These are phyloP conservation scores for Eupithecia abbreviata DNA, from an alignment of 2,888 invertebrate genomes.

Conservation along the genomic window DNA sequence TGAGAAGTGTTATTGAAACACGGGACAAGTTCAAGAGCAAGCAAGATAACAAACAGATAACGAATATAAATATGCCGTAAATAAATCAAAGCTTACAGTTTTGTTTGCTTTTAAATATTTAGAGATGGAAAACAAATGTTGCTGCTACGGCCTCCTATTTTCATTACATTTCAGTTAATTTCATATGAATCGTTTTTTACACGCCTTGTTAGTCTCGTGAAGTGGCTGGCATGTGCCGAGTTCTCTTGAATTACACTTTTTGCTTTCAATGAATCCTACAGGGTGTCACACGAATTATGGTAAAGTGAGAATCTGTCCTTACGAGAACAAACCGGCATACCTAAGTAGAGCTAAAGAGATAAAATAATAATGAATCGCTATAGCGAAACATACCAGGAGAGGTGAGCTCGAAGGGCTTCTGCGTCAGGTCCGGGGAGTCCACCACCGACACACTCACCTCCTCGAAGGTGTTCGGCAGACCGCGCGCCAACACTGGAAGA, in stretches of 20 bases:
- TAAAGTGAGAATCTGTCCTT: background rate
- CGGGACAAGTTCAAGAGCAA: constrained; percentile 46
- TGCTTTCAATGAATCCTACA: too few relatives aligned
- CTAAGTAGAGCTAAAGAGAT: too few relatives aligned
- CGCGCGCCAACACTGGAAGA: constrained; percentile 87
- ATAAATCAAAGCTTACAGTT: constrained; percentile 23
- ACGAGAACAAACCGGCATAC: too few relatives aligned
- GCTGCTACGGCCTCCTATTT: background rate
- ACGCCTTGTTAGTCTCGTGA: too few relatives aligned
- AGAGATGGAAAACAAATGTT: background rate
- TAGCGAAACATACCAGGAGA: constrained; percentile 84
- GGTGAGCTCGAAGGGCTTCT: constrained; percentile 91
- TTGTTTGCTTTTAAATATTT: constrained; percentile 13
- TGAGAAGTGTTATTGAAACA: constrained; percentile 3
- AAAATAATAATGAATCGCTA: too few relatives aligned
- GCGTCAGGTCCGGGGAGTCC: constrained; percentile 92
- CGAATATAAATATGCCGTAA: constrained; percentile 25
- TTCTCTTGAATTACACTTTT: too few relatives aligned
- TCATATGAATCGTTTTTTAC: background rate
- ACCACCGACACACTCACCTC: constrained; percentile 89
- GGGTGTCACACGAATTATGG: too few relatives aligned
- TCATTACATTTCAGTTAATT: too few relatives aligned
- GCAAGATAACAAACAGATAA: constrained; percentile 43
- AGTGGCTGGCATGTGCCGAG: too few relatives aligned
- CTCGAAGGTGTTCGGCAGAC: constrained; percentile 88